A percentile compares a stretch with the other conserved stretches of the same genome.
phyloP scores from a whole-genome alignment of 2,113 vertebrate genomes.

The human region DNA sequence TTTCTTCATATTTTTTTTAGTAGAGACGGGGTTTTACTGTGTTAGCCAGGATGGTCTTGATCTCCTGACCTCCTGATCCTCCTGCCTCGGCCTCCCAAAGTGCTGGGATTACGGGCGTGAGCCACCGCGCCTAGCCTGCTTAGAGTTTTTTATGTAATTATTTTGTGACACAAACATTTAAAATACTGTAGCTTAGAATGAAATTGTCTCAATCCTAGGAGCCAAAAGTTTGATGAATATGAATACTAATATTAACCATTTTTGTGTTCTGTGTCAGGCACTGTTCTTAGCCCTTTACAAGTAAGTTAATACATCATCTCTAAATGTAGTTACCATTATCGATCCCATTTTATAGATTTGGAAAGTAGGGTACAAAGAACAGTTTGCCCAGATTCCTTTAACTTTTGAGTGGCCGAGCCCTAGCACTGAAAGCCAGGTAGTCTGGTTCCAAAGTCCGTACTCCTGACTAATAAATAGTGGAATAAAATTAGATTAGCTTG shows the following conservation, averaged over 20 bases:
- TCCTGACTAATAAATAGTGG: neutral
- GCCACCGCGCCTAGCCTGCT: neutral
- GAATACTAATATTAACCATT: neutral
- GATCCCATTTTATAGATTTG: neutral
- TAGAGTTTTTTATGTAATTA: neutral
- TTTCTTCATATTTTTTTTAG: too few species aligned
- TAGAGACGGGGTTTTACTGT: too few species aligned
- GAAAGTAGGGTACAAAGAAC: neutral
- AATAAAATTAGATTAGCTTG: neutral
- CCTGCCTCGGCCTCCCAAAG: too few species aligned
- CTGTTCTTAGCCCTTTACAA: neutral
- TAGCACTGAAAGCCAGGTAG: too few species aligned
- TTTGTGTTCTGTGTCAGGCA: neutral
- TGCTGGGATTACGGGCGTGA: too few species aligned
- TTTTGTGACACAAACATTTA: neutral
- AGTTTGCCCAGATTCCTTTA: neutral
- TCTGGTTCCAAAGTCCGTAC: neutral
- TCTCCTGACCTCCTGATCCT: too few species aligned
- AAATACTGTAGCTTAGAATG: neutral
- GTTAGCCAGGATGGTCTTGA: too few species aligned
- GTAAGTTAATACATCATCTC: neutral
- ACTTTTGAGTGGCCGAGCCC: neutral
- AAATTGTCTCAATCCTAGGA: neutral
- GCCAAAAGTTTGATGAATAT: neutral
- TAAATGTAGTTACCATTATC: neutral